A percentile compares a stretch with the other conserved stretches of the same genome.
phyloP scores from a whole-genome alignment of 2,888 invertebrate genomes.

The Minunthozetes semirufus region DNA sequence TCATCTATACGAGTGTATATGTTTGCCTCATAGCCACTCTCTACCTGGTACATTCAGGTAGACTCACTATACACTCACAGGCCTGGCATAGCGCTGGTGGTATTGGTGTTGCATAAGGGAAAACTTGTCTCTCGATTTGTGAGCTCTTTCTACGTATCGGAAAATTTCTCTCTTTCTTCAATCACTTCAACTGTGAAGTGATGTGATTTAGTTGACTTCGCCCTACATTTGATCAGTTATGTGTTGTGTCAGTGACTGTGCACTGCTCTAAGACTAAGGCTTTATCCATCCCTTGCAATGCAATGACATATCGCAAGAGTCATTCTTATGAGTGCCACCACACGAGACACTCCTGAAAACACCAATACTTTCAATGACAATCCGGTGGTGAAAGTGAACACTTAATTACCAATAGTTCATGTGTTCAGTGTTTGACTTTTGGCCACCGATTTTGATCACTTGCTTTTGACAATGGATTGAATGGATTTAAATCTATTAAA shows the following conservation, averaged over 20 bases:
- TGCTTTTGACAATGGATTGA: not conserved
- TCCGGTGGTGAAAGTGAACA: constrained; percentile 15
- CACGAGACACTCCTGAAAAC: not conserved
- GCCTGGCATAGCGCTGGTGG: not conserved
- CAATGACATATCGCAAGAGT: constrained; percentile 5
- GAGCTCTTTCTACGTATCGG: not conserved
- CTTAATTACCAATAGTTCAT: not conserved
- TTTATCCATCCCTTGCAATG: not conserved
- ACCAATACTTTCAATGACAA: constrained; percentile 22
- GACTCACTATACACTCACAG: not conserved
- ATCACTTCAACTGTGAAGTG: constrained; percentile 13
- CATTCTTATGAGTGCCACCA: constrained; percentile 6
- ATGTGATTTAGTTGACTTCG: constrained; percentile 24
- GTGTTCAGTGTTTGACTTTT: not conserved
- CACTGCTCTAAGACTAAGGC: not conserved
- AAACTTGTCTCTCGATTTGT: constrained; percentile 1
- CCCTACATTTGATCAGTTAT: constrained; percentile 4
- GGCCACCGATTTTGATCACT: not conserved
- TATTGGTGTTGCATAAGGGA: constrained; percentile 19
- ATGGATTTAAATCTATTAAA: constrained; percentile 2
- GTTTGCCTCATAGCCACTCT: constrained; percentile 24
- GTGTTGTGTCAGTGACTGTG: constrained; percentile 12
- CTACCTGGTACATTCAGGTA: constrained; percentile 29
- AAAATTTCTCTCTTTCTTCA: not conserved
- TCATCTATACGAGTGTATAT: not conserved